Conservation (phyloP, 2,113 vertebrate genomes). For the Echinops telfairi region DNA sequence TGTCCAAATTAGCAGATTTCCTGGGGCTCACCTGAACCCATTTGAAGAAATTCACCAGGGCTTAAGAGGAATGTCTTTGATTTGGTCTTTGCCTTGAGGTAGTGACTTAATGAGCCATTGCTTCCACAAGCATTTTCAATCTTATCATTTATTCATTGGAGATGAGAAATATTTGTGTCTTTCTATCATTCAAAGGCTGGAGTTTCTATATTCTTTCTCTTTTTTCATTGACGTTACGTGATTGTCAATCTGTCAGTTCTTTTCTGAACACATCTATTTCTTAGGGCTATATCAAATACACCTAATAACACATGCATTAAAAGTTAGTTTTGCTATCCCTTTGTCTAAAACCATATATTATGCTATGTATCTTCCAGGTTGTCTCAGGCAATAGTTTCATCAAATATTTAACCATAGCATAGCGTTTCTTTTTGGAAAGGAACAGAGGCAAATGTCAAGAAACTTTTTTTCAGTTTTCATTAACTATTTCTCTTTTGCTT, state of each 20-base stretch:
- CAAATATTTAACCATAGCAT: background rate
- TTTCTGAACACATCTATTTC: background rate
- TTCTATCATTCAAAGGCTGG: background rate
- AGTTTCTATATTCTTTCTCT: background rate
- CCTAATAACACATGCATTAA: background rate
- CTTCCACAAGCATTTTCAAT: background rate
- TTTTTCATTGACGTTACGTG: background rate
- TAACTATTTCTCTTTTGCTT: background rate
- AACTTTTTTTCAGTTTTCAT: background rate
- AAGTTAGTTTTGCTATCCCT: background rate
- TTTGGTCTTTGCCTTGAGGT: slow-evolving; percentile 21
- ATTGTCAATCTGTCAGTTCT: background rate
- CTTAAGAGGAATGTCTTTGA: background rate
- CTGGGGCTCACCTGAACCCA: background rate
- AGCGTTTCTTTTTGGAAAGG: background rate
- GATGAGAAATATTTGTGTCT: background rate
- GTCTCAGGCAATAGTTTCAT: background rate
- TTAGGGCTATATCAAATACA: background rate
- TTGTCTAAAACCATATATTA: background rate
- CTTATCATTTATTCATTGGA: background rate
- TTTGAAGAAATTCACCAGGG: background rate
- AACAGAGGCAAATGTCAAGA: background rate
- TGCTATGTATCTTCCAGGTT: background rate
- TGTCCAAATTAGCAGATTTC: background rate
- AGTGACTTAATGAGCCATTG: background rate